Evolutionary conservation across 2,888 invertebrate genomes (phyloP).

Genomic region (Caenorhabditis macrosperma): DNA sequence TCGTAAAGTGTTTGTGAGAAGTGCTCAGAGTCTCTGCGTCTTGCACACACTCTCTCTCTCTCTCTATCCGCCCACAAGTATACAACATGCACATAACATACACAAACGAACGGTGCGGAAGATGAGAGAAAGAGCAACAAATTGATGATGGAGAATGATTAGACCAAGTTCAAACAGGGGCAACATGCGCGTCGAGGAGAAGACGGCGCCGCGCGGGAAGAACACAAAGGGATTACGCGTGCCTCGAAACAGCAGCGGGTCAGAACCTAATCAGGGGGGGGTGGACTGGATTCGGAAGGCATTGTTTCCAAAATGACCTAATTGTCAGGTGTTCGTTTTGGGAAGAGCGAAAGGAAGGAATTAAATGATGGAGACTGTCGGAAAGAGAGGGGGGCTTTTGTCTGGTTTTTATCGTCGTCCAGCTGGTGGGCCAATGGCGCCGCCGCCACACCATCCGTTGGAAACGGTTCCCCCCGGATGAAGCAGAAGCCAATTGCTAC

Average conservation of each 20-base stretch:
- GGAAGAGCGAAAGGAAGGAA: neutral
- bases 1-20: conserved; percentile 53
- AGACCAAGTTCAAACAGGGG: conserved; percentile 40
- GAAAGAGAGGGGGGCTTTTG: conserved; percentile 14
- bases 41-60: conserved; percentile 1
- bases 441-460: neutral
- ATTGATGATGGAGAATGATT: conserved; percentile 46
- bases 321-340: conserved; percentile 43
- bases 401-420: conserved; percentile 9
- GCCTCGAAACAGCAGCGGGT: conserved; percentile 24
- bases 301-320: conserved; percentile 52
- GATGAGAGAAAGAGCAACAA: conserved; percentile 29
- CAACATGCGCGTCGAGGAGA: conserved; percentile 19
- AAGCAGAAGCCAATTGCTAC: neutral
- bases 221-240: conserved; percentile 47
- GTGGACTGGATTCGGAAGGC: conserved; percentile 42
- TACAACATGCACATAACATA: conserved; percentile 22
- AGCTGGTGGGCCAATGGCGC: neutral
- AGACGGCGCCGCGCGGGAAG: too few relatives aligned
- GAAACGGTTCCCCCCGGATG: neutral
- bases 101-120: conserved; percentile 21
- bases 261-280: conserved; percentile 40
- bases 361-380: neutral
- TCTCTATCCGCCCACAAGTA: conserved; percentile 23
- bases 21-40: conserved; percentile 8